These are phyloP conservation scores for Coleophora flavipennella DNA, from an alignment of 2,888 invertebrate genomes.

Conservation along the genomic window DNA sequence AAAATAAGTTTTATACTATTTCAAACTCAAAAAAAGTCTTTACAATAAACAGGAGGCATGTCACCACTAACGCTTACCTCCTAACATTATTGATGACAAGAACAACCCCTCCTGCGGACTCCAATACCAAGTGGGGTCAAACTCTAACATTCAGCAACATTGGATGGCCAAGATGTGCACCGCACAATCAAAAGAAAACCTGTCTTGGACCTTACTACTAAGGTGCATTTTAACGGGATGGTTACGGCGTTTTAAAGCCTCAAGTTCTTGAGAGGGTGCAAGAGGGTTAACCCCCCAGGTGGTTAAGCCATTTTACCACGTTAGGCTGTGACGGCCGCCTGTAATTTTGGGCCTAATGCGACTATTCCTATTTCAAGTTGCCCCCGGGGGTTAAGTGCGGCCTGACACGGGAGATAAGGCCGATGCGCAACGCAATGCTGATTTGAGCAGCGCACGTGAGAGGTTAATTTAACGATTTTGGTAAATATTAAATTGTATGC, in stretches of 20 bases:
- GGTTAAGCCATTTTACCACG: constrained; percentile 67
- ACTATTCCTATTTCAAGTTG: constrained; percentile 70
- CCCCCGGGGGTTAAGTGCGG: constrained; percentile 61
- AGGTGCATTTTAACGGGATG: constrained; percentile 16
- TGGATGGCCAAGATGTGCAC: constrained; percentile 25
- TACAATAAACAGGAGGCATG: constrained; percentile 21
- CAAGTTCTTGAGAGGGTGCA: constrained; percentile 35
- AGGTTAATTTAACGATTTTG: background rate
- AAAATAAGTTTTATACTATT: too few relatives aligned
- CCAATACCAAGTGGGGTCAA: constrained; percentile 68
- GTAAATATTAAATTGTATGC: too few relatives aligned
- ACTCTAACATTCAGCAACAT: constrained; percentile 44
- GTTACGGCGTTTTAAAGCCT: constrained; percentile 21
- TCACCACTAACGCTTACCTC: constrained; percentile 53
- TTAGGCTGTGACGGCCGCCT: constrained; percentile 70
- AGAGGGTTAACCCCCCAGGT: constrained; percentile 61
- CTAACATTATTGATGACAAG: constrained; percentile 69
- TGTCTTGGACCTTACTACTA: constrained; percentile 12
- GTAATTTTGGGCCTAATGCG: constrained; percentile 71
- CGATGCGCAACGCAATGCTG: constrained; percentile 19
- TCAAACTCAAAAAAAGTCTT: background rate
- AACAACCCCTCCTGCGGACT: constrained; percentile 46
- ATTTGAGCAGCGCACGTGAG: constrained; percentile 7
- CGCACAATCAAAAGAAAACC: constrained; percentile 9
- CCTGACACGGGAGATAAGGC: constrained; percentile 59